Evolutionary conservation across 2,888 invertebrate species (phyloP), one percentile per base, ranked within the genome.

Genomic region (Cataglyphis cursor): DNA sequence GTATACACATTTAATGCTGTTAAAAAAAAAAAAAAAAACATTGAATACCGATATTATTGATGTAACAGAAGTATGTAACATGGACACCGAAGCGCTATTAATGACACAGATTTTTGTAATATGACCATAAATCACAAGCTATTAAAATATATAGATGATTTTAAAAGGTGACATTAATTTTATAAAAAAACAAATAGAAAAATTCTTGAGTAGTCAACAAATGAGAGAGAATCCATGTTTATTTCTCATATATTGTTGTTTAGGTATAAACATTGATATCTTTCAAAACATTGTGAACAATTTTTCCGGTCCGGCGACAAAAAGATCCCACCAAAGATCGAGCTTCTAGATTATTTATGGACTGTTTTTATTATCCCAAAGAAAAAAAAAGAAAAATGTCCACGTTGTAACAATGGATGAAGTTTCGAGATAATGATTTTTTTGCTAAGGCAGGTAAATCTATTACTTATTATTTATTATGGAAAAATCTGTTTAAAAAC

Each of bases 371-470:
- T 91, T 87, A 85, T 81, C 62, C 80, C n/a, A 31, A 31, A 31
- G 8, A 75, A 51, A 28, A 64, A 65, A 81, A 44, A 24, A n/a
- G 73, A 83, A 68, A 66, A 85, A 85, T 85, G 87, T 85, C 76
- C 84, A 82, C 88, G 88, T 87, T 89, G 73, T 81, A 84, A 76
- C 82, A 87, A 90, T n/a, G 8, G 87, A 90, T n/a, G 8, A n/a
- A 51, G n/a, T 51, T 88, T 88, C 31, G 84, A 83, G 82, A 89
- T 91, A 92, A 92, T 93, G 92, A 92, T 92, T 91, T 92, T 92
- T 89, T 89, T 85, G 86, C 85, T 84, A 86, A 87, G 88, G 85
- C 10, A 21, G 89, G 87, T 92, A 91, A 89, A 91, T 91, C 90
- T 91, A 92, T 88, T 89, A 86, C 83, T 83, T 59, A 76, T 57